These are phyloP conservation scores for Strix uralensis DNA, from an alignment of 2,113 vertebrate genomes.

Conservation along the genomic window DNA sequence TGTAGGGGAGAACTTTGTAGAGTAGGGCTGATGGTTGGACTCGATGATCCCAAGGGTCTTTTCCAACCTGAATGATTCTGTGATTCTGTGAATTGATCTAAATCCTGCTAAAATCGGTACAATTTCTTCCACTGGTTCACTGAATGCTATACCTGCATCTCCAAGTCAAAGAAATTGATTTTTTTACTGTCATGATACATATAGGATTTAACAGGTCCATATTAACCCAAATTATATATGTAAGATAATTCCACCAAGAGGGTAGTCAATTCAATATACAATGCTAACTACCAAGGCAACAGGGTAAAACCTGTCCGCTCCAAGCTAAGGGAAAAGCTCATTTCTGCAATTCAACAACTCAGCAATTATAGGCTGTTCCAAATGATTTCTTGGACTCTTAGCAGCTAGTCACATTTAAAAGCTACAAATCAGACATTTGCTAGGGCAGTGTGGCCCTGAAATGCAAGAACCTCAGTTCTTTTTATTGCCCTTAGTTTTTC, in stretches of 20 bases:
- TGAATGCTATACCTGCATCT: background rate
- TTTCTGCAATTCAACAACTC: background rate
- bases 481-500: background rate
- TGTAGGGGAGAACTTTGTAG: too few relatives aligned
- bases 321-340: background rate
- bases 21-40: too few relatives aligned
- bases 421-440: background rate
- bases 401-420: background rate
- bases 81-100: background rate
- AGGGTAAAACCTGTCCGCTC: background rate
- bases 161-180: background rate
- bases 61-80: too few relatives aligned
- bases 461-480: background rate
- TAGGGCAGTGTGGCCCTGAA: background rate
- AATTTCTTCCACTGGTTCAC: background rate
- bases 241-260: background rate
- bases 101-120: background rate
- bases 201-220: background rate
- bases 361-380: background rate
- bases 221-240: background rate
- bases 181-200: background rate
- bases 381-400: background rate
- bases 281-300: background rate
- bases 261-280: background rate
- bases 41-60: too few relatives aligned